Conservation (phyloP, 2,113 vertebrate genomes). For the Falcunculus frontatus region DNA sequence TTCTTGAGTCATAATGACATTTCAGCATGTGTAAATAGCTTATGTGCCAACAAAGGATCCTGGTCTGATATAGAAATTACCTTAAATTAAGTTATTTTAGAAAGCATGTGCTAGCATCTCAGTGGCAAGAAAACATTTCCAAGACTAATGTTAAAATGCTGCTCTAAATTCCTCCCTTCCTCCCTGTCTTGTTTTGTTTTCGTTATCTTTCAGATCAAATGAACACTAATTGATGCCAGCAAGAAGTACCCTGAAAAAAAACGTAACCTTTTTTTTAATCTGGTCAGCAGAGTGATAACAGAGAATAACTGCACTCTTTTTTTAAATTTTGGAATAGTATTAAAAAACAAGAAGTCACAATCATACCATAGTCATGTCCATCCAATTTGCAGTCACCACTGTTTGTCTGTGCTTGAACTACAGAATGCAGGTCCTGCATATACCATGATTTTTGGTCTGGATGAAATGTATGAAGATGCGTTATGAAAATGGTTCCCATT, state of each 20-base stretch:
- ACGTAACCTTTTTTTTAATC: not conserved
- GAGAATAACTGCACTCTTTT: not conserved
- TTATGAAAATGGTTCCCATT: not conserved
- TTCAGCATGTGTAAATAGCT: not conserved
- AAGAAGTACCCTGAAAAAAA: not conserved
- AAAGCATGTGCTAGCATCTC: not conserved
- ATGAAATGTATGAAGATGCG: not conserved
- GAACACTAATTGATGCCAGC: not conserved
- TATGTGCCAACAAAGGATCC: not conserved
- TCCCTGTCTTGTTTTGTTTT: not conserved
- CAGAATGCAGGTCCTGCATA: not conserved
- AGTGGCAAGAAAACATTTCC: slow-evolving; percentile 17
- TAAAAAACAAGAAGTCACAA: too few species aligned
- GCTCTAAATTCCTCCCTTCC: not conserved
- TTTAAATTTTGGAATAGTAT: not conserved
- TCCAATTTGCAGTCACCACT: not conserved
- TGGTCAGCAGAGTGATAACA: not conserved
- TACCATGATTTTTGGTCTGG: not conserved
- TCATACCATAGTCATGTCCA: not conserved
- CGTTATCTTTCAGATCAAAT: not conserved
- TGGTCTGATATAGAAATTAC: not conserved
- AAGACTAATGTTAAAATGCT: not conserved
- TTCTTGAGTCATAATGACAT: not conserved
- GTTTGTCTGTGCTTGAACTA: not conserved
- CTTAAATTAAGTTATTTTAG: not conserved